Evolutionary conservation across 2,113 vertebrate genomes (phyloP), one percentile per base, ranked within the genome.

Genomic region (Lophochroa leadbeateri): DNA sequence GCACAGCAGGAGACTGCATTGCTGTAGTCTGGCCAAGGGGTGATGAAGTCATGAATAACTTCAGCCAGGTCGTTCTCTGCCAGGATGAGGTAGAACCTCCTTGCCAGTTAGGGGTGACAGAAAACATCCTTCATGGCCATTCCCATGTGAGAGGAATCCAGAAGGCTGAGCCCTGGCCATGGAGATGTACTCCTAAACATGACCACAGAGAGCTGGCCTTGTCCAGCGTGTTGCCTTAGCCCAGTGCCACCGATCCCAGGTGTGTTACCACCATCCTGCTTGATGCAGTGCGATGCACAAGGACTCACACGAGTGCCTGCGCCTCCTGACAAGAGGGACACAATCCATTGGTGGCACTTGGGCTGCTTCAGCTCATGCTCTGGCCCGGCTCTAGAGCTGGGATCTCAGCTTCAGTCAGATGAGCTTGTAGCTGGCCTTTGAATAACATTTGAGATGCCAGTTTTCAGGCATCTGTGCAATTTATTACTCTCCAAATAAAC

Each of bases 201-300:
- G 1, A 79, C 64, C n/a, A 10, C 37, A 47, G 63, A 64, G 52
- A 82, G 57, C 43, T 69, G 61, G 19, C 29, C 11, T 49, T 37
- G 19, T 7, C 64, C 39, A 1, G 4, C 5, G 1, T 12, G 43
- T 2, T 24, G 35, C 25, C 43, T 67, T 85, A 86, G 47, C 46
- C 35, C 0, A 0, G 13, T 47, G 61, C 31, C 77, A 65, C 49
- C 0, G 0, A 74, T 81, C 23, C 83, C 72, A 50, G 33, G 6
- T 6, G 81, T 91, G 53, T 68, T 46, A 53, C 1, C 72, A 17
- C 6, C 4, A 0, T 18, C 67, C 43, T 58, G n/a, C 33, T 3
- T 3, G 1, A 35, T 55, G n/a, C 65, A 31, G 9, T 23, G 15
- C 0, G 0, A 35, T 0, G 4, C 53, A 57, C 4, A 3, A n/a